Evolutionary conservation across 2,797 vertebrate species (phyloP), one percentile per base, ranked within the genome.

Genomic region (Sparidentex hasta): DNA sequence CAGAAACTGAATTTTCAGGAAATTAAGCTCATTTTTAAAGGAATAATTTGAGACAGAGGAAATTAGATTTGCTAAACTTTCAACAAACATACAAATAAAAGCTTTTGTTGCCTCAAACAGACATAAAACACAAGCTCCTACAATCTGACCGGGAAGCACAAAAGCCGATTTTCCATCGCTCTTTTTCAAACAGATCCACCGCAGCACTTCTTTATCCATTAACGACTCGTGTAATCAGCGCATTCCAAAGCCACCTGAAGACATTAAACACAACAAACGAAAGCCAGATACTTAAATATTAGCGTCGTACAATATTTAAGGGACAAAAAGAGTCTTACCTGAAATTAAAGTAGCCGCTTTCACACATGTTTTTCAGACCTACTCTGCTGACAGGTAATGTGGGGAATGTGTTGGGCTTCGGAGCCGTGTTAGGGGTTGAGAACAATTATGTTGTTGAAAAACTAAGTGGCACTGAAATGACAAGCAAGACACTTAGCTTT

Each of bases 381-480:
- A 66, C 82, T 83, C 85, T 23, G 67, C 65, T 13, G 80, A 69
- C 66, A 64, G 57, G 57, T 78, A 52, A 78, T 61, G 54, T 78
- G 65, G 74, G 61, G 85, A 82, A 87, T 78, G 18, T 65, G 82
- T 86, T 70, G 51, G 74, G 71, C 89, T 87, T 90, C 71, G 82
- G 78, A 90, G 62, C 57, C 67, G 55, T 58, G 59, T 65, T 70
- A 73, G 21, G 58, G 80, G 71, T 86, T 87, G 69, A 88, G 76
- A 61, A 89, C 79, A 91, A 94, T 94, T 93, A 92, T 91, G 82
- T 86, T 86, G 87, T 92, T 88, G 76, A 92, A 81, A 33, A 83
- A 74, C 89, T 82, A 93, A 94, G 92, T 91, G 90, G 82, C 66
- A 63, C 77, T 78, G 62, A 66, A 84, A 83, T 71, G 84, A 71